These are phyloP conservation scores for Chrysomela aeneicollis DNA, from an alignment of 2,888 invertebrate genomes.

Conservation along the genomic window DNA sequence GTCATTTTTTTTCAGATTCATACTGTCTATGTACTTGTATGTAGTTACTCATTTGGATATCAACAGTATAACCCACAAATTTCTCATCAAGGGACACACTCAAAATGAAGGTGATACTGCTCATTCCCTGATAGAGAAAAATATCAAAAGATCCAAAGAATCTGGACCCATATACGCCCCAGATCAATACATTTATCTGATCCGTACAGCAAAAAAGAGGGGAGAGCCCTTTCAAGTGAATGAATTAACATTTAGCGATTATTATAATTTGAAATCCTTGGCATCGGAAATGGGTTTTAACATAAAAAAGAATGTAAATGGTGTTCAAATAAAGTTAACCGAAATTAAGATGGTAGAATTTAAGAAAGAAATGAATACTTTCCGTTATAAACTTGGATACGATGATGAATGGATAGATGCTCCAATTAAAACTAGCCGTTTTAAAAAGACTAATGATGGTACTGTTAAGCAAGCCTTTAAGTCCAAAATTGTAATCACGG, in stretches of 20 bases:
- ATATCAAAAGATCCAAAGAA: not conserved
- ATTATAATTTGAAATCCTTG: not conserved
- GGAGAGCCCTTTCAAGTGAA: not conserved
- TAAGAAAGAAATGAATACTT: too few species aligned
- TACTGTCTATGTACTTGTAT: not conserved
- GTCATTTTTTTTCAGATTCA: not conserved
- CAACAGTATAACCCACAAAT: slow-evolving; percentile 8
- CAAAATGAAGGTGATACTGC: slow-evolving; percentile 12
- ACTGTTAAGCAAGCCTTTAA: slow-evolving; percentile 2
- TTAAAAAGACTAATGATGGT: not conserved
- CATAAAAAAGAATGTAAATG: slow-evolving; percentile 5
- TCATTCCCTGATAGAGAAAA: slow-evolving; percentile 1
- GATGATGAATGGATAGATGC: too few species aligned
- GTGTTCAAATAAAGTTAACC: not conserved
- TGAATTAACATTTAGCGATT: not conserved
- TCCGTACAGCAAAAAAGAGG: not conserved
- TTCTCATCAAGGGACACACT: slow-evolving; percentile 9
- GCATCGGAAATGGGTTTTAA: not conserved
- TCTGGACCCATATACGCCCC: not conserved
- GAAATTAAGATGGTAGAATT: too few species aligned
- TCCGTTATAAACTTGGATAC: too few species aligned
- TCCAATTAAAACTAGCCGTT: not conserved
- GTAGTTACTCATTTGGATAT: not conserved
- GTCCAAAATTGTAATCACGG: not conserved
- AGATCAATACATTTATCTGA: not conserved